These are phyloP conservation scores for Bos indicus DNA, from an alignment of 2,113 vertebrate species.

Conservation along the genomic window DNA sequence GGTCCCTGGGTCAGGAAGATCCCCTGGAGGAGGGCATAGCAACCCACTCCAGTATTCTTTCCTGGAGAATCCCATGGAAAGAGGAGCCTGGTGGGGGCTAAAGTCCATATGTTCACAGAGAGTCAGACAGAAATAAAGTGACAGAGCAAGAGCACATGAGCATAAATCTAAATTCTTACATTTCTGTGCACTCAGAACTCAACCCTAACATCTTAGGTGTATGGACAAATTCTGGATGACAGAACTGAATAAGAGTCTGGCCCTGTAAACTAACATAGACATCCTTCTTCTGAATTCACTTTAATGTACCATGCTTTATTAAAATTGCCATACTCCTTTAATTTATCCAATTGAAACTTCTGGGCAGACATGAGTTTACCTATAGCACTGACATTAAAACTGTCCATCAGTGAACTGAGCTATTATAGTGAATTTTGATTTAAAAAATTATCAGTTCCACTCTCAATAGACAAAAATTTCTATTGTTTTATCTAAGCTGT, in stretches of 20 bases:
- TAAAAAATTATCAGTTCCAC: neutral
- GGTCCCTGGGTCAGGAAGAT: neutral
- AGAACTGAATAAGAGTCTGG: neutral
- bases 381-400: neutral
- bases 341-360: neutral
- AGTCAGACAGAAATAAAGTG: neutral
- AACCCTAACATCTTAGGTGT: neutral
- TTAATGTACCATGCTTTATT: neutral
- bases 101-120: neutral
- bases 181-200: constrained; percentile 7
- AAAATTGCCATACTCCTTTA: neutral
- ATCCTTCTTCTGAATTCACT: neutral
- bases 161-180: neutral
- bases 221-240: constrained; percentile 5
- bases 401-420: neutral
- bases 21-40: neutral
- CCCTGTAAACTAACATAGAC: neutral
- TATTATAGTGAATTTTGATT: neutral
- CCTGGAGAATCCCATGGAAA: neutral
- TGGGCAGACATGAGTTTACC: neutral
- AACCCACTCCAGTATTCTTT: neutral
- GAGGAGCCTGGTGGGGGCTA: neutral
- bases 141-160: neutral
- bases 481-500: neutral
- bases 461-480: neutral